Evolutionary conservation across 2,797 vertebrate genomes (phyloP).

Genomic region (Erpetoichthys calabaricus): DNA sequence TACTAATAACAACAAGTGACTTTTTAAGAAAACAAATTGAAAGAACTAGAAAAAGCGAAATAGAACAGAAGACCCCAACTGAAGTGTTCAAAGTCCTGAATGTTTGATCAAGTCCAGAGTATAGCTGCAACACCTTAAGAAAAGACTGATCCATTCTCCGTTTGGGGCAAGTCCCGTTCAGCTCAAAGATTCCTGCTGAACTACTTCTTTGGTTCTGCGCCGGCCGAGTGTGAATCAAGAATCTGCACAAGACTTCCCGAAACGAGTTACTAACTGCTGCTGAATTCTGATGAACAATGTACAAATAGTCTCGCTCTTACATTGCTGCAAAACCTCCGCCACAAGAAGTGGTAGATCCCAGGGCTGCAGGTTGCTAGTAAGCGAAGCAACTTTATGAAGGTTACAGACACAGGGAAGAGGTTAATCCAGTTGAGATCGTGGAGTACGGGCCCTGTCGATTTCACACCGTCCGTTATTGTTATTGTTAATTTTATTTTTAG

Average conservation of each 20-base stretch:
- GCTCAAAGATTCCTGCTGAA: too few relatives aligned
- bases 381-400: slow-evolving; percentile 5
- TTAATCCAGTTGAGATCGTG: neutral
- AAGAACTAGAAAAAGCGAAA: slow-evolving; percentile 2
- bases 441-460: too few relatives aligned
- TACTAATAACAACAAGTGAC: slow-evolving; percentile 4
- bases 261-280: too few relatives aligned
- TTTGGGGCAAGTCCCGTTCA: too few relatives aligned
- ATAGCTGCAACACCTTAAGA: slow-evolving; percentile 3
- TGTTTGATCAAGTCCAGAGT: slow-evolving; percentile 5
- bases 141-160: slow-evolving; percentile 4
- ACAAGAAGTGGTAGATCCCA: slow-evolving; percentile 15
- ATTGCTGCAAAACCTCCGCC: neutral
- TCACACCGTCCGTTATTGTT: too few relatives aligned
- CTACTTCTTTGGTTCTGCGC: too few relatives aligned
- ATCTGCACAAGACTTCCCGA: too few relatives aligned
- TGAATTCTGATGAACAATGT: too few relatives aligned
- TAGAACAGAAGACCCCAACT: slow-evolving; percentile 7
- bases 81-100: slow-evolving; percentile 10
- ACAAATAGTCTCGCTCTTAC: neutral
- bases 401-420: neutral
- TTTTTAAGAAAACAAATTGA: slow-evolving; percentile 5
- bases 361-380: slow-evolving; percentile 7
- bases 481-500: too few relatives aligned
- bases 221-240: too few relatives aligned